Base-by-base conservation (phyloP, 2,888 invertebrate species). In the Brachycybe producta region DNA sequence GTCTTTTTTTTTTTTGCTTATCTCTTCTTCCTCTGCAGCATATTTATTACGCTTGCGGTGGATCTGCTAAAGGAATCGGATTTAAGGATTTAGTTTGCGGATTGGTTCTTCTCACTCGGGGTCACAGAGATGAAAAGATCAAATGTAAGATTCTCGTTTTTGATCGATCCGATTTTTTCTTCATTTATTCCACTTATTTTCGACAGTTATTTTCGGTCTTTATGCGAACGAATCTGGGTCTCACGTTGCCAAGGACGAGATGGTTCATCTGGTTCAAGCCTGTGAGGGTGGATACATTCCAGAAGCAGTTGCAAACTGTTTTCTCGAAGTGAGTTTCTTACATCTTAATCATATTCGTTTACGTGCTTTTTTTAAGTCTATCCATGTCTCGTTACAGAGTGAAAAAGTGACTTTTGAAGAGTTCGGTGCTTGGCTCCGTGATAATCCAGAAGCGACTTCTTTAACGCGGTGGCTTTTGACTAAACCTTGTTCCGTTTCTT, bases 41-140 rank as follows among this genome's bases (percentile, higher is more conserved):
- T 71, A 70, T 90, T 45, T 90, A 80, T 66, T 73, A 75, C 58
- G 84, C 86, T 35, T 88, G 86, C 67, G 88, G 90, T 21, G 88
- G 87, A 39, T 82, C 80, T 49, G 71, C 76, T 51, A 78, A 84
- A 61, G 90, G 90, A 30, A 81, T 91, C 56, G 74, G 77, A 41
- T 82, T 86, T 61, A 80, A 82, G 63, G 88, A 90, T 61, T 71
- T 90, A 24, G 71, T 90, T 27, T 85, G 86, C 65, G 87, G 87
- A 1, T 72, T 91, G 54, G 87, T 90, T 32, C 74, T 90, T 5
- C 75, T 91, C 51, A 88, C 88, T 4, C 79, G 83, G 61, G 90
- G 90, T 49, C 80, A 77, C 44, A 75, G 78, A 56, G 86, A 88
- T 58, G 88, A 91, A 66, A 87, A 84, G 74, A 80, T 85, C 56